Percentiles rank a stretch among this genome's conserved stretches.
phyloP scores from a whole-genome alignment of 2,113 vertebrate species.

The Nesospiza acunhae region DNA sequence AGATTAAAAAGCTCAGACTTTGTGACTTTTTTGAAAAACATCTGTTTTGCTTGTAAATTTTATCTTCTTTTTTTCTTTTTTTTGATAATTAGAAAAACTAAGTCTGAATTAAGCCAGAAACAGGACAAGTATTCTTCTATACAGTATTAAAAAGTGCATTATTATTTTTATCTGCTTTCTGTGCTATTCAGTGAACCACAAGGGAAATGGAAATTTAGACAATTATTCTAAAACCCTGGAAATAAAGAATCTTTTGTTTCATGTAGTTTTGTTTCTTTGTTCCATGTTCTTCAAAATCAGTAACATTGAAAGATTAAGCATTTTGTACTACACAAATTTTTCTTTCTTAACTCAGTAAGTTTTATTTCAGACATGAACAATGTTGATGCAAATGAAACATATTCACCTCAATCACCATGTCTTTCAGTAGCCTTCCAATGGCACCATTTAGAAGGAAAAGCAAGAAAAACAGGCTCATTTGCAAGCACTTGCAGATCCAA shows the following conservation, averaged over 20 bases:
- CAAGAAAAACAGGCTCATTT: not conserved
- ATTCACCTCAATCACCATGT: not conserved
- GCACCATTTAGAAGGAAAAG: not conserved
- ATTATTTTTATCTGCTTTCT: not conserved
- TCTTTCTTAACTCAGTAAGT: not conserved
- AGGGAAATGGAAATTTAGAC: not conserved
- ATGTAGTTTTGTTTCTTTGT: not conserved
- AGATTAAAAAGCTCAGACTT: not conserved
- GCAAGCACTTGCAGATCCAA: not conserved
- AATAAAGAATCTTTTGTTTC: not conserved
- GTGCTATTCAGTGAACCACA: not conserved
- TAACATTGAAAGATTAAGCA: not conserved
- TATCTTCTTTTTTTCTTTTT: not conserved
- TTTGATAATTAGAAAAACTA: not conserved
- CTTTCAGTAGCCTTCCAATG: not conserved
- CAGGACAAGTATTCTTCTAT: not conserved
- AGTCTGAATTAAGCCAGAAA: not conserved
- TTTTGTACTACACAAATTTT: not conserved
- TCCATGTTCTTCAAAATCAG: not conserved
- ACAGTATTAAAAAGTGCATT: not conserved
- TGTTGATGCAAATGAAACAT: not conserved
- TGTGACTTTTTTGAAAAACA: not conserved
- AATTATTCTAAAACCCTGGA: not conserved
- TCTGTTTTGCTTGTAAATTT: not conserved
- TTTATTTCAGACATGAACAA: not conserved